Conservation (phyloP, 2,797 vertebrate genomes). For the Caiman crocodilus region DNA sequence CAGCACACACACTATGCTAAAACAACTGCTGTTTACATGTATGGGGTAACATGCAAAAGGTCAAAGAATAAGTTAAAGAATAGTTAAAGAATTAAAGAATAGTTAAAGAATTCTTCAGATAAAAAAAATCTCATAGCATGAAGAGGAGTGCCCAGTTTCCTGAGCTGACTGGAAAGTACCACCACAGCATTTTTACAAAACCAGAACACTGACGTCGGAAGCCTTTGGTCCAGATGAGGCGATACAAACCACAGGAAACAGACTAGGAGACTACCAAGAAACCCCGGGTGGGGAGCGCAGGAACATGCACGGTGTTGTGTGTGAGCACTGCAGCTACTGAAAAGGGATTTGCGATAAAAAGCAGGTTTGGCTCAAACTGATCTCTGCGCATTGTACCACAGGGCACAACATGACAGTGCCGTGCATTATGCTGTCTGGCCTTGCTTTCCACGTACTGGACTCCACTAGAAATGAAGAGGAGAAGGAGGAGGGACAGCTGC, state of each 20-base stretch:
- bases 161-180: neutral
- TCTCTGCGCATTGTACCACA: neutral
- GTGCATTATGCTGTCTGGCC: fast-evolving
- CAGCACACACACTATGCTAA: neutral
- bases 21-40: neutral
- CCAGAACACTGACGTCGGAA: neutral
- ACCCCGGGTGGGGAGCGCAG: neutral
- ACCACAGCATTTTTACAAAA: neutral
- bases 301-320: neutral
- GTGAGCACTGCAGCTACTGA: neutral
- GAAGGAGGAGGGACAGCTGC: neutral
- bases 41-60: neutral
- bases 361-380: neutral
- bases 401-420: neutral
- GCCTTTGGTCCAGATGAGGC: neutral
- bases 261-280: neutral
- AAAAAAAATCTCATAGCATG: neutral
- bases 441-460: neutral
- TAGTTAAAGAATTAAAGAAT: neutral
- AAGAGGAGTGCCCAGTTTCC: neutral
- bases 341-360: neutral
- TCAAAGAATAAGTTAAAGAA: neutral
- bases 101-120: neutral
- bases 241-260: neutral
- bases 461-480: fast-evolving